Conservation (phyloP, 2,113 vertebrate species). For the Puma concolor region DNA sequence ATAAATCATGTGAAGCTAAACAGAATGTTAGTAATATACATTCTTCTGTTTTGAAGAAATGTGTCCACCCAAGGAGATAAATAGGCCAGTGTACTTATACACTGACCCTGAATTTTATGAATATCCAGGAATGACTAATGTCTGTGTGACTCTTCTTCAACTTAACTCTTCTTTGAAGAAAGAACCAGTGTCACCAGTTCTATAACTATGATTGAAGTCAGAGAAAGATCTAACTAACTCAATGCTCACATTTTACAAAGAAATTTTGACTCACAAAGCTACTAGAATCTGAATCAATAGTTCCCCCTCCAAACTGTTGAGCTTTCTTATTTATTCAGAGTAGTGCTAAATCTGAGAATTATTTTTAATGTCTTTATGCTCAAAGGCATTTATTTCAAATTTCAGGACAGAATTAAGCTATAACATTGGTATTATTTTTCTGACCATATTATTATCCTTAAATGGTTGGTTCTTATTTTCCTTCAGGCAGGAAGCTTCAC, state of each 20-base stretch:
- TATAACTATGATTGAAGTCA: conserved; percentile 86
- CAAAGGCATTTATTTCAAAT: conserved; percentile 39
- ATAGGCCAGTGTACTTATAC: conserved; percentile 94
- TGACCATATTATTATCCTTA: background rate
- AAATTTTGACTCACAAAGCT: background rate
- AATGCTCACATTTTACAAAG: conserved; percentile 8
- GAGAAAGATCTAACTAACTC: background rate
- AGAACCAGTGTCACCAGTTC: conserved; percentile 88
- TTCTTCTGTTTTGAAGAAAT: conserved; percentile 96
- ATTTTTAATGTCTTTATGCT: background rate
- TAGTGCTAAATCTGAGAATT: background rate
- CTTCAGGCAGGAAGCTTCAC: background rate
- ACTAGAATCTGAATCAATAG: conserved; percentile 1
- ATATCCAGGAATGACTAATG: conserved; percentile 90
- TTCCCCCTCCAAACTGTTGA: background rate
- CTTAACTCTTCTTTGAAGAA: conserved; percentile 94
- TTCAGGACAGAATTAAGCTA: background rate
- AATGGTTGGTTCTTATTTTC: conserved; percentile 1
- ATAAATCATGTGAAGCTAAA: conserved; percentile 91
- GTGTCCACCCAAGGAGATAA: conserved; percentile 91
- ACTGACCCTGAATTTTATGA: conserved; percentile 92
- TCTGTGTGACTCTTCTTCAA: conserved; percentile 91
- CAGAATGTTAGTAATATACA: conserved; percentile 96
- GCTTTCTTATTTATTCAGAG: background rate
- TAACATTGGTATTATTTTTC: conserved; percentile 17